A percentile compares a stretch with the other conserved stretches of the same genome.
Conservation (phyloP, 2,888 invertebrate genomes). For the Parnassius orleans region DNA sequence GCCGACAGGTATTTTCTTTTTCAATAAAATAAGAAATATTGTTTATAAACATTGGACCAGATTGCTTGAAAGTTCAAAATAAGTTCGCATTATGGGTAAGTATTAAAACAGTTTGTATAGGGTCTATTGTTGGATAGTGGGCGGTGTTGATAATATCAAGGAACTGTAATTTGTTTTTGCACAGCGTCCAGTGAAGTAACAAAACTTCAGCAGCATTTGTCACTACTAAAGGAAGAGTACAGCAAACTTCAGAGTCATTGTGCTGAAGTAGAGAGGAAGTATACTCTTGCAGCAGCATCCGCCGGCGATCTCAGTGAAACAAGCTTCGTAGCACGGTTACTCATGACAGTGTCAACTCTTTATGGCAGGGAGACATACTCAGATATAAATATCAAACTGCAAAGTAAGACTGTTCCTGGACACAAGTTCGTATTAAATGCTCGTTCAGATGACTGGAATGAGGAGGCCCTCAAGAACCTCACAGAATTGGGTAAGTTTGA, state of each 20-base stretch:
- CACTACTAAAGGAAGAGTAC: constrained; percentile 93
- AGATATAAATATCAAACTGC: constrained; percentile 89
- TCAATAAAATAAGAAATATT: neutral
- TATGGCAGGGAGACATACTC: constrained; percentile 90
- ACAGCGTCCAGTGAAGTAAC: constrained; percentile 82
- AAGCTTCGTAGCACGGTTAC: constrained; percentile 91
- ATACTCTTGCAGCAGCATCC: constrained; percentile 87
- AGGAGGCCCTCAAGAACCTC: constrained; percentile 84
- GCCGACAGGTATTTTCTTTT: neutral
- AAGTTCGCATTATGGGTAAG: constrained; percentile 68
- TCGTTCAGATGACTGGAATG: constrained; percentile 92
- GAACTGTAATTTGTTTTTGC: constrained; percentile 38
- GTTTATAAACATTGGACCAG: neutral
- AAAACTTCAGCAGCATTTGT: constrained; percentile 91
- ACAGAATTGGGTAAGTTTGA: constrained; percentile 82
- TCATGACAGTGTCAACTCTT: constrained; percentile 90
- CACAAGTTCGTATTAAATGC: constrained; percentile 95
- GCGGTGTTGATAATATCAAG: constrained; percentile 59
- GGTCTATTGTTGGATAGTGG: constrained; percentile 44
- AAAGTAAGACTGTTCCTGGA: constrained; percentile 86
- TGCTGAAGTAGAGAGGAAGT: constrained; percentile 91
- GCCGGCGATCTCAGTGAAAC: constrained; percentile 84
- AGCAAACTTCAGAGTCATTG: constrained; percentile 92
- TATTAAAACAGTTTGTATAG: constrained; percentile 33
- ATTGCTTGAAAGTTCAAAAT: neutral